Percentiles rank a stretch among this genome's conserved stretches.
Conservation (phyloP, 2,888 invertebrate genomes). For the Bombyx huttoni region DNA sequence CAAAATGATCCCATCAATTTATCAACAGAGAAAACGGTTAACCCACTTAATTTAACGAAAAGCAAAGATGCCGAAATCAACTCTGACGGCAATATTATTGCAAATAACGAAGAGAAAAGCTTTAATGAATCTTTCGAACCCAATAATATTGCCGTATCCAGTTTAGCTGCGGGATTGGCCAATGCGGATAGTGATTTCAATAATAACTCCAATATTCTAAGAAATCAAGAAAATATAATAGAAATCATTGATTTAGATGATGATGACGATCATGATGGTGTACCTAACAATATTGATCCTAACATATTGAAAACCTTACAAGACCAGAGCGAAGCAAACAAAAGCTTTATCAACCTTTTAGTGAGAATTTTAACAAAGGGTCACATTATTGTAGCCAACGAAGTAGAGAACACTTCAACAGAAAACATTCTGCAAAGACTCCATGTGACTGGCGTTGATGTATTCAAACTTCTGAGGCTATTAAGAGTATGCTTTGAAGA, state of each 20-base stretch:
- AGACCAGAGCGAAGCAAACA: neutral
- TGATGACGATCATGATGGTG: neutral
- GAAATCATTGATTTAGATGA: neutral
- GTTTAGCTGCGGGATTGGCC: neutral
- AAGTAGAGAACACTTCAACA: neutral
- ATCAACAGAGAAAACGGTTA: too few relatives aligned
- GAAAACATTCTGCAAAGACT: neutral
- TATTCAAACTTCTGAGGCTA: neutral
- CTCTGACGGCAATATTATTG: too few relatives aligned
- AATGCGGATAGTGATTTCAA: neutral
- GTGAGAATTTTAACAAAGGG: neutral
- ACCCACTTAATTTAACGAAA: too few relatives aligned
- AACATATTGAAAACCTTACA: neutral
- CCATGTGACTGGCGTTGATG: neutral
- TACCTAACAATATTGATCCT: neutral
- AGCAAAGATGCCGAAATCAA: too few relatives aligned
- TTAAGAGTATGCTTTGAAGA: neutral
- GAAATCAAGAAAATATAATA: neutral
- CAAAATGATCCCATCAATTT: too few relatives aligned
- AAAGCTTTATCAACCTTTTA: neutral
- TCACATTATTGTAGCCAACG: neutral
- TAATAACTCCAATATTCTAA: neutral
- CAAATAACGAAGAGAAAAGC: neutral
- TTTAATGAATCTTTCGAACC: neutral
- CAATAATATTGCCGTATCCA: neutral